Percentiles rank a stretch among this genome's conserved stretches.
phyloP scores from a whole-genome alignment of 2,797 vertebrate genomes.

The Varecia variegata region DNA sequence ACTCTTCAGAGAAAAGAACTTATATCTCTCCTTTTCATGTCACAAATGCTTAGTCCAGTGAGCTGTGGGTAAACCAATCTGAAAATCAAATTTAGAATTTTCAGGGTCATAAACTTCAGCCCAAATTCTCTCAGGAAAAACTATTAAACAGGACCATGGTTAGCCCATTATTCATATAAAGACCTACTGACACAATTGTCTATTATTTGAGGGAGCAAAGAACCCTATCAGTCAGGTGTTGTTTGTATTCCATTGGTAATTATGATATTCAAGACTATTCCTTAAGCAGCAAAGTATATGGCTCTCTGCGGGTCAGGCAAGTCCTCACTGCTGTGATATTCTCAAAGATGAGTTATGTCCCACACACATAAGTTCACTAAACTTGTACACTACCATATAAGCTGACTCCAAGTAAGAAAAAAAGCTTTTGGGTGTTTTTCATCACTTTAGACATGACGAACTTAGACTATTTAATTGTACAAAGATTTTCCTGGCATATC shows the following conservation, averaged over 20 bases:
- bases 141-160: not conserved
- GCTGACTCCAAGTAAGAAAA: not conserved
- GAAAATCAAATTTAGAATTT: slow-evolving; percentile 8
- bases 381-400: not conserved
- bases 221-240: not conserved
- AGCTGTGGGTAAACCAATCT: not conserved
- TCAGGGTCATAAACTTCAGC: not conserved
- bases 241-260: not conserved
- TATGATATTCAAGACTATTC: not conserved
- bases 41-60: not conserved
- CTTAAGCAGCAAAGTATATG: not conserved
- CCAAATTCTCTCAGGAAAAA: not conserved
- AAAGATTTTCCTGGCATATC: slow-evolving; percentile 25
- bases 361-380: not conserved
- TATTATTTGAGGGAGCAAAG: not conserved
- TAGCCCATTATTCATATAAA: not conserved
- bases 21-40: not conserved
- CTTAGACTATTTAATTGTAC: slow-evolving; percentile 22
- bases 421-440: not conserved
- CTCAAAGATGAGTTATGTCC: not conserved
- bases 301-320: not conserved
- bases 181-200: not conserved
- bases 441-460: not conserved
- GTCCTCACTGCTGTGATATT: not conserved
- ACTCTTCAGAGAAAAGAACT: not conserved